Evolutionary conservation across 2,113 vertebrate genomes (phyloP), one percentile per base, ranked within the genome.

Genomic region (Chaetodon auriga): DNA sequence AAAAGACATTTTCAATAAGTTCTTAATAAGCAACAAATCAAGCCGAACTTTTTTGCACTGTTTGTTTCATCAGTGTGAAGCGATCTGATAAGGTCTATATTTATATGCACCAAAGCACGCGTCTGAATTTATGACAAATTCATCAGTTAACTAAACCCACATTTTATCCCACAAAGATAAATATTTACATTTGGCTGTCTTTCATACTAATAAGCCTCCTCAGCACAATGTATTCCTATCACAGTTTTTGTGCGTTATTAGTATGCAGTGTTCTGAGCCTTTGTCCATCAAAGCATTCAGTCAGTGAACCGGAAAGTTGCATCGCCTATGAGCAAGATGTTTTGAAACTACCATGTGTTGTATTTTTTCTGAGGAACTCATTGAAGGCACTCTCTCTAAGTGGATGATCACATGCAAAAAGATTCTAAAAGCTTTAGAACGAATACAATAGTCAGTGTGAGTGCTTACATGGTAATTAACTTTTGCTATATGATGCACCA

Each of bases 221-320:
- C 5, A 66, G 15, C 14, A 48, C 36, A 54, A 23, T 41, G 14
- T n/a, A 7, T 69, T 15, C 19, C 35, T 11, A 12, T 11, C 25
- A 53, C 18, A 11, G 38, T 36, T 36, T 57, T 45, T 75, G 45
- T n/a, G n/a, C 25, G 10, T 23, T 49, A 68, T 68, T 61, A 68
- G 51, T 25, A 49, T 57, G 51, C 60, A 38, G 25, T 6, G 2
- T 57, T 58, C 53, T 41, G 43, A 60, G 61, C 18, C 13, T 55
- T 46, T 54, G 58, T 72, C 60, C 49, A 49, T 81, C n/a, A 66
- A 73, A 49, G 14, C 43, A 57, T 58, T 41, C 43, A 58, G 46
- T 15, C n/a, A 75, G 68, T 68, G 12, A 66, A 66, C 25, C 25
- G 14, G 11, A 41, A 73, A 64, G 21, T 43, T 64, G 3, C 43